Conservation (phyloP, 2,113 vertebrate genomes). For the Miniopterus natalensis region DNA sequence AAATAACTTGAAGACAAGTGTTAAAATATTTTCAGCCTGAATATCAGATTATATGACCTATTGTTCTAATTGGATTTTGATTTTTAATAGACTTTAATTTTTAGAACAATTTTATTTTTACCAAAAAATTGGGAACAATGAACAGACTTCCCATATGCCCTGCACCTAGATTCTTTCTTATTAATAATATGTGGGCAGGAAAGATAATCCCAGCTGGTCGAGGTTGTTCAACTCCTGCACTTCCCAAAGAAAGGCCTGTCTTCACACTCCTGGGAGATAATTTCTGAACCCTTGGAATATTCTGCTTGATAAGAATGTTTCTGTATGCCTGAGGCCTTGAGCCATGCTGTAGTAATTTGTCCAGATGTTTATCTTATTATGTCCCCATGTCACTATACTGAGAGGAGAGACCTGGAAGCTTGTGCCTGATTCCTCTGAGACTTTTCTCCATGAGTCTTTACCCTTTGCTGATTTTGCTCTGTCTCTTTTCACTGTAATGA, state of each 20-base stretch:
- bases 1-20: slow-evolving; percentile 64
- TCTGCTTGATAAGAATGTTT: not conserved
- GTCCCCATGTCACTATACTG: not conserved
- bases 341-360: not conserved
- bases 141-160: not conserved
- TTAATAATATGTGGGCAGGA: not conserved
- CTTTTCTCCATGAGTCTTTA: not conserved
- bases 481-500: not conserved
- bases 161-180: not conserved
- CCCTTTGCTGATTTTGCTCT: not conserved
- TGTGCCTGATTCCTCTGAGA: not conserved
- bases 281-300: not conserved
- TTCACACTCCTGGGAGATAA: not conserved
- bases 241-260: not conserved
- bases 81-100: not conserved
- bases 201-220: not conserved
- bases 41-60: slow-evolving; percentile 52
- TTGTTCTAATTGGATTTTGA: slow-evolving; percentile 66
- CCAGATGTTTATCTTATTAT: not conserved
- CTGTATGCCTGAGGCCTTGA: not conserved
- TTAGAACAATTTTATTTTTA: slow-evolving; percentile 4
- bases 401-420: not conserved
- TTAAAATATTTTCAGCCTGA: slow-evolving; percentile 57
- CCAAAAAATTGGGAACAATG: not conserved
- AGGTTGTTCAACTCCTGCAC: not conserved